Evolutionary conservation across 23 tunicate genomes (phyloP).

Genomic region (Ciona savignyi): DNA sequence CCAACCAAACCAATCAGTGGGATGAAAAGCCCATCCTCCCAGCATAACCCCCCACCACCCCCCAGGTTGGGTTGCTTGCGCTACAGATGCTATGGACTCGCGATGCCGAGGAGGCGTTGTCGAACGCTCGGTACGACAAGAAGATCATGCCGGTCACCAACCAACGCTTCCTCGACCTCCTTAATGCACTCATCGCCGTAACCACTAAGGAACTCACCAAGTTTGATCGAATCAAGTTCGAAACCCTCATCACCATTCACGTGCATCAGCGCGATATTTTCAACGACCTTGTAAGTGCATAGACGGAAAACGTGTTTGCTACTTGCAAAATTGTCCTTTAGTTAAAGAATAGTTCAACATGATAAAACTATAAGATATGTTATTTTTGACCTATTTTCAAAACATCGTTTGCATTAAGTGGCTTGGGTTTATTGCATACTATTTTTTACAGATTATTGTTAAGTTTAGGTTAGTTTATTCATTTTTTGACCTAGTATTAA

Average conservation of each 20-base stretch:
- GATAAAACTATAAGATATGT: too few relatives aligned
- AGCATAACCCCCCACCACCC: too few relatives aligned
- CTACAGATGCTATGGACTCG: constrained; percentile 97
- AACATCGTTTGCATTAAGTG: too few relatives aligned
- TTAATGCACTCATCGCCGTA: constrained; percentile 70
- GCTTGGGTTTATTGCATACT: too few relatives aligned
- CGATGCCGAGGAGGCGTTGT: constrained; percentile 89
- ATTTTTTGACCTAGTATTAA: too few relatives aligned
- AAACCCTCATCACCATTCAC: constrained; percentile 94
- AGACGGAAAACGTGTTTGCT: background rate
- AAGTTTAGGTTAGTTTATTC: too few relatives aligned
- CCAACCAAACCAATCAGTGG: too few relatives aligned
- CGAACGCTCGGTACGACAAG: constrained; percentile 85
- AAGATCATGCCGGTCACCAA: constrained; percentile 92
- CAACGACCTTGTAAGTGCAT: constrained; percentile 64
- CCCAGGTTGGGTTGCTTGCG: constrained; percentile 86
- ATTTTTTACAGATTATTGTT: too few relatives aligned
- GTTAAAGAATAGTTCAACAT: too few relatives aligned
- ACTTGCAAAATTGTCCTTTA: too few relatives aligned
- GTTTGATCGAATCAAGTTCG: constrained; percentile 94
- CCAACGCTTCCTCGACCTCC: constrained; percentile 81
- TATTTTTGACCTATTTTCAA: too few relatives aligned
- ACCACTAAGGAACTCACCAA: constrained; percentile 90
- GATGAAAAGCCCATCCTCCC: too few relatives aligned
- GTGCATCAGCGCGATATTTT: constrained; percentile 99